Conservation (phyloP, 2,888 invertebrate species). For the Pocota personata region DNA sequence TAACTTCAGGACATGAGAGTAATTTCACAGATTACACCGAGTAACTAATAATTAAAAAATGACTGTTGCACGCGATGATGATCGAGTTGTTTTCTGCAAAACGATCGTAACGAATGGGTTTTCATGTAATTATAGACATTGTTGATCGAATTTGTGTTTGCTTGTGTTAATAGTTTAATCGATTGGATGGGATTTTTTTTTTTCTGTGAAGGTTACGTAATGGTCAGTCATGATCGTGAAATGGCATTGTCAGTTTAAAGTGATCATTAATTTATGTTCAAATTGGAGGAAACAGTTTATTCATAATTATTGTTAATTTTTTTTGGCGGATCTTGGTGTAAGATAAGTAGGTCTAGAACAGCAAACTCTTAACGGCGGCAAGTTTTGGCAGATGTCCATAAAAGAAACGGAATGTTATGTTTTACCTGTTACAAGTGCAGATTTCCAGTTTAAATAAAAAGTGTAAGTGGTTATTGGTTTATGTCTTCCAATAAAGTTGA, state of each 20-base stretch:
- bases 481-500: too few species aligned
- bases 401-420: too few species aligned
- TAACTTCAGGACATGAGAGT: slow-evolving; percentile 23
- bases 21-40: slow-evolving; percentile 30
- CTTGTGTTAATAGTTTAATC: slow-evolving; percentile 32
- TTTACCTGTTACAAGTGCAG: too few species aligned
- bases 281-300: background rate
- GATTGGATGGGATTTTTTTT: slow-evolving; percentile 11
- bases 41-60: slow-evolving; percentile 56
- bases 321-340: too few species aligned
- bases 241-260: slow-evolving; percentile 17
- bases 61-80: slow-evolving; percentile 61
- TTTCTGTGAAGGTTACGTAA: slow-evolving; percentile 13
- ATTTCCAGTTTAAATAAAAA: too few species aligned
- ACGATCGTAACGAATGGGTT: background rate
- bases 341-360: too few species aligned
- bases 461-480: too few species aligned
- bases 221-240: slow-evolving; percentile 20
- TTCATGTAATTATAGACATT: slow-evolving; percentile 3
- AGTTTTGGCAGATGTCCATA: too few species aligned
- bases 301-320: background rate
- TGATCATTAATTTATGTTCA: slow-evolving; percentile 15
- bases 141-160: slow-evolving; percentile 30
- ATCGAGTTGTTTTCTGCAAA: slow-evolving; percentile 45
- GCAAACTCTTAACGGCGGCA: too few species aligned